Evolutionary conservation across 2,888 invertebrate species (phyloP).

Genomic region (Calameuta idolon): DNA sequence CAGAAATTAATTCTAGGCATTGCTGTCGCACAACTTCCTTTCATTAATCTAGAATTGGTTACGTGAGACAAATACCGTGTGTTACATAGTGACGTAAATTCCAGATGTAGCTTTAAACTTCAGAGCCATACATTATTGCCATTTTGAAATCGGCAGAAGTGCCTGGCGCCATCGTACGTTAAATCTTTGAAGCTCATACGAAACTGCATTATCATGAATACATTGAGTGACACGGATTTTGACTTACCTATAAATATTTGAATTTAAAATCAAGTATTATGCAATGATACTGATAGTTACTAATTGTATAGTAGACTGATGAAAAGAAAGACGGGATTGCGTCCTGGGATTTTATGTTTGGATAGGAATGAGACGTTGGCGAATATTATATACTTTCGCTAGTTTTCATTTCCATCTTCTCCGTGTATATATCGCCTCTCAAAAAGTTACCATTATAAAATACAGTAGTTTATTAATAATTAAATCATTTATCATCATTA

Average conservation of each 20-base stretch:
- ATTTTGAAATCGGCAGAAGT: neutral
- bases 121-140: neutral
- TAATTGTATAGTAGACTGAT: neutral
- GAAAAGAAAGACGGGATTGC: neutral
- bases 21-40: neutral
- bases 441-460: slow-evolving; percentile 52
- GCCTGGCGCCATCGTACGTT: neutral
- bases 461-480: slow-evolving; percentile 57
- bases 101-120: neutral
- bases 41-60: neutral
- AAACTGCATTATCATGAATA: neutral
- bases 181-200: neutral
- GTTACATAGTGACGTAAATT: neutral
- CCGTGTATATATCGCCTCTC: slow-evolving; percentile 5
- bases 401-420: neutral
- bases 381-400: neutral
- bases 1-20: neutral
- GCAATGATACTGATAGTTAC: too few species aligned
- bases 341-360: neutral
- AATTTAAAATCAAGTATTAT: neutral
- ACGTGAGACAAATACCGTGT: neutral
- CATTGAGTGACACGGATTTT: neutral
- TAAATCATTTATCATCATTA: slow-evolving; percentile 44
- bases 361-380: neutral
- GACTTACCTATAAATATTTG: neutral